These are phyloP conservation scores for Loripinus fragilis DNA, from an alignment of 2,888 invertebrate genomes.

Conservation along the genomic window DNA sequence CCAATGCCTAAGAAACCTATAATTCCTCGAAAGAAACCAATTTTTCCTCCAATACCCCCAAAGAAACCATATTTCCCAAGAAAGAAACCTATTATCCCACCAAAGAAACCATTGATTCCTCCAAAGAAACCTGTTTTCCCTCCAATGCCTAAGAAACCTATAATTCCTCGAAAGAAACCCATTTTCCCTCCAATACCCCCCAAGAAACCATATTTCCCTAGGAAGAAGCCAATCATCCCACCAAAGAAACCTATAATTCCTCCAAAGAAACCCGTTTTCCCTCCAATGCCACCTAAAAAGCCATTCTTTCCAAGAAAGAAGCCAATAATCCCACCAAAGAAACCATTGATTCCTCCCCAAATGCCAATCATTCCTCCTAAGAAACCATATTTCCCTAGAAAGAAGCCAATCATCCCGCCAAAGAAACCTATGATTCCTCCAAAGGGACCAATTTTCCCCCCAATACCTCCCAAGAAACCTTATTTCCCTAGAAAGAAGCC, in stretches of 20 bases:
- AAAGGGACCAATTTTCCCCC: not conserved
- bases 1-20: not conserved
- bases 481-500: not conserved
- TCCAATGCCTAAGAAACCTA: not conserved
- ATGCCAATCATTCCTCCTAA: slow-evolving; percentile 18
- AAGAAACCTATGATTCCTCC: slow-evolving; percentile 2
- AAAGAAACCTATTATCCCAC: slow-evolving; percentile 3
- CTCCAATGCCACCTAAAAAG: not conserved
- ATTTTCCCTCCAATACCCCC: not conserved
- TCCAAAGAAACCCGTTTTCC: not conserved
- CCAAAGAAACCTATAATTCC: slow-evolving; percentile 3
- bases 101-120: not conserved
- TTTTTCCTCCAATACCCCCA: not conserved
- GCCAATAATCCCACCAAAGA: not conserved
- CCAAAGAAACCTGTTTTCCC: not conserved
- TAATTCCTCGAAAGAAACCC: not conserved
- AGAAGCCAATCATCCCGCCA: not conserved
- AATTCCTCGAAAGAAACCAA: not conserved
- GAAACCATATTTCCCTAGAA: slow-evolving; percentile 5
- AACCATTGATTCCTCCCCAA: slow-evolving; percentile 13
- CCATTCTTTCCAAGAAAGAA: not conserved
- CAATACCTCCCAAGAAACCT: not conserved
- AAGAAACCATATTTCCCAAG: slow-evolving; percentile 10
- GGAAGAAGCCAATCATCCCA: not conserved
- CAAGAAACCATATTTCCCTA: slow-evolving; percentile 5